Evolutionary conservation across 2,113 vertebrate species (phyloP), one percentile per base, ranked within the genome.

Genomic region (Euleptes europaea): DNA sequence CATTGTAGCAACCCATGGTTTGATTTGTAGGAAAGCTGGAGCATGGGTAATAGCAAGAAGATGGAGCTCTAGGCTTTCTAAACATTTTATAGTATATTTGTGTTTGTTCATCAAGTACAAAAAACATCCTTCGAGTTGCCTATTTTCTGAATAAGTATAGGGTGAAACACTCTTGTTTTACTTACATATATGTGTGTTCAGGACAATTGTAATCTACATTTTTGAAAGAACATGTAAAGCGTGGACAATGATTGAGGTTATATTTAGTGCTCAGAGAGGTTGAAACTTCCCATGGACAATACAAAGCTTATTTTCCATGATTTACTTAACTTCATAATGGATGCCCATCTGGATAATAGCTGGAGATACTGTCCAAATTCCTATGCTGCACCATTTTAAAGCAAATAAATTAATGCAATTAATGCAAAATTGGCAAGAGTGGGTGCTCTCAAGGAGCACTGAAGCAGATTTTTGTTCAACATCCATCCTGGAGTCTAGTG

Each of bases 391-490:
- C 90, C 85, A 72, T 54, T 60, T 57, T 70, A 66, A 92, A 91
- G 91, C 60, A 94, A 92, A 91, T 91, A 93, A 93, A 90, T 92
- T 86, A 87, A 71, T 81, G 3, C 19, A 92, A 93, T 94, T 92
- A 88, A 91, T 88, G 31, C 90, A 92, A 90, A 84, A 67, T 38
- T 91, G 87, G 86, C 77, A 92, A 88, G 49, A 73, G 14, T 2
- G 2, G 82, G 44, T 89, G 86, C 81, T 89, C 84, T 70, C 63
- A 84, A 51, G 21, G 83, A 71, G 91, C 60, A 42, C 70, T 76
- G 71, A 86, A 19, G 83, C 84, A 87, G 78, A 66, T 80, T 80
- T 80, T 65, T 80, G 63, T 80, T n/a, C 63, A 80, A 19, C 60
- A 47, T 80, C 21, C 63, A 67, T 80, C 78, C 66, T 47, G 28